Base-by-base conservation (phyloP, 1,140 invertebrate genomes). In the Piezodorus guildinii region DNA sequence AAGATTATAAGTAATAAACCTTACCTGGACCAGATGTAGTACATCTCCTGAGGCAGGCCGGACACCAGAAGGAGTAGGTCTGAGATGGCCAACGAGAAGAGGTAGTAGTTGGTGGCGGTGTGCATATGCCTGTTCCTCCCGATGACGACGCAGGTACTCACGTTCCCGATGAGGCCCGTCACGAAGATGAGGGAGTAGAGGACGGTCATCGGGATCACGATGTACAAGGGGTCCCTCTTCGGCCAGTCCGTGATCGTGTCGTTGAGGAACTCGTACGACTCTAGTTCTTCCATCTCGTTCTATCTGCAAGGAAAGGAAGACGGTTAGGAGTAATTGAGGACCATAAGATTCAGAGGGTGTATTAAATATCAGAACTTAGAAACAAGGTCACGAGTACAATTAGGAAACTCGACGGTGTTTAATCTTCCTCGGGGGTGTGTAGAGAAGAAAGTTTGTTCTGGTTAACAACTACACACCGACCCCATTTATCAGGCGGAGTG, bases 61-160 rank as follows among this genome's bases (percentile, higher is more conserved):
- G 85, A 84, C 0, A 90, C 71, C 17, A 98, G 79, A 5, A 97
- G 77, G 10, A 98, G 75, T 23, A 98, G 79, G 74, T 98, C 96
- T 0, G 93, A 94, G 49, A 97, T 78, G 8, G 95, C 93, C 70
- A 98, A 78, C 49, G 69, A 71, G 62, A 72, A 96, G 51, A 96
- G 78, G 72, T 96, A 96, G 70, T 90, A 95, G 73, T 96, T 96
- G 14, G 90, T 93, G 0, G 90, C 87, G 0, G 89, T 92, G 71
- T 93, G 90, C 87, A 96, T 91, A n/a, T 85, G 87, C 72, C 88
- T 89, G 75, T 96, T 96, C 68, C 85, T 81, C 23, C 86, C 80
- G 60, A 98, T 96, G 12, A 98, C 94, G 51, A 96, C 79, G 73
- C 94, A 96, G 8, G 94, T 96, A 72, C 86, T 87, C 9, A 95